These are phyloP conservation scores for Theocolax elegans DNA, from an alignment of 1,140 invertebrate species.

Conservation along the genomic window DNA sequence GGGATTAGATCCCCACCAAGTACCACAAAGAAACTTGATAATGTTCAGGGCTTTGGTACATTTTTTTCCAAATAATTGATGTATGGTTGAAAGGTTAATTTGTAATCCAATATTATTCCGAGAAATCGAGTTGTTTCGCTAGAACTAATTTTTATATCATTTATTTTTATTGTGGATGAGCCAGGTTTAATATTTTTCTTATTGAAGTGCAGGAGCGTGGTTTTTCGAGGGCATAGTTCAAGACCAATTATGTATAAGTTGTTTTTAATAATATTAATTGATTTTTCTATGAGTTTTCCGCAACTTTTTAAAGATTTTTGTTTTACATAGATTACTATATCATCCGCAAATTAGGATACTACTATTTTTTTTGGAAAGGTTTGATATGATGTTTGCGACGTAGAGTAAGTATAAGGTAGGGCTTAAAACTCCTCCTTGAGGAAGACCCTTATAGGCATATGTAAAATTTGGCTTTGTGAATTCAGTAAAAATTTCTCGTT, in stretches of 20 bases:
- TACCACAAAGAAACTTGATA: conserved; percentile 7
- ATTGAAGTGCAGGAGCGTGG: not conserved
- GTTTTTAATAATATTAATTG: not conserved
- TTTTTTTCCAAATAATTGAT: not conserved
- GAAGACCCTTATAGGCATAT: not conserved
- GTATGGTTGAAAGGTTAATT: not conserved
- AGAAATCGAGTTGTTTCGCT: not conserved
- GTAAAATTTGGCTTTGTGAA: too few relatives aligned
- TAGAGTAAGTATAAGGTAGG: conserved; percentile 5
- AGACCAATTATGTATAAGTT: not conserved
- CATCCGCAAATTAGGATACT: not conserved
- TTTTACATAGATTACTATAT: not conserved
- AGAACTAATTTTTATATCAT: not conserved
- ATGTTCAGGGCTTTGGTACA: conserved; percentile 5
- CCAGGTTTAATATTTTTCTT: not conserved
- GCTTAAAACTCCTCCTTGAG: conserved; percentile 19
- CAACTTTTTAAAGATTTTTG: not conserved
- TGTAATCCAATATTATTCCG: not conserved
- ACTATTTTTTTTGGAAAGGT: not conserved
- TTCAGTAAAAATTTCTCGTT: not conserved
- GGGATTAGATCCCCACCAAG: conserved; percentile 4
- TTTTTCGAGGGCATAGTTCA: not conserved
- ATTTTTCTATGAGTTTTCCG: not conserved
- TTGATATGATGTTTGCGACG: not conserved
- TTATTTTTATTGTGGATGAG: not conserved